phyloP scores from a whole-genome alignment of 1,140 invertebrate genomes.

The Nymphalis io region DNA sequence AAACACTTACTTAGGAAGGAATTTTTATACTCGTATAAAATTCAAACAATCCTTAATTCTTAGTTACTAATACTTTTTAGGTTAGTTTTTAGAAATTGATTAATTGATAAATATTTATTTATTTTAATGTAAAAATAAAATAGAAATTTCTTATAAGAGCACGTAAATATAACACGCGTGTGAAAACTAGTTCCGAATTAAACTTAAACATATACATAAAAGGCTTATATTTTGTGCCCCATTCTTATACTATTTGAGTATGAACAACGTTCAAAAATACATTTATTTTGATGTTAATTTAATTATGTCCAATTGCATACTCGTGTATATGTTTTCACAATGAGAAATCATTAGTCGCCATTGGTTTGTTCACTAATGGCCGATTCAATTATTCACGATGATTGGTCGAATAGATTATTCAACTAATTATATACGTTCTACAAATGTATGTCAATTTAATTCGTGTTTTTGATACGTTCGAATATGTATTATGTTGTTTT shows the following conservation, averaged over 20 bases:
- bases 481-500: not conserved
- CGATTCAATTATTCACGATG: slow-evolving; percentile 40
- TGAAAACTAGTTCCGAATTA: too few species aligned
- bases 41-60: too few species aligned
- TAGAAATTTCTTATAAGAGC: too few species aligned
- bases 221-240: not conserved
- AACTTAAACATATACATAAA: not conserved
- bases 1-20: too few species aligned
- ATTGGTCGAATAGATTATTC: slow-evolving; percentile 30
- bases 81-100: too few species aligned
- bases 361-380: slow-evolving; percentile 39
- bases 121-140: too few species aligned
- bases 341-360: slow-evolving; percentile 23
- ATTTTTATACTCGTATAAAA: too few species aligned
- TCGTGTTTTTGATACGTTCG: not conserved
- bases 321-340: slow-evolving; percentile 15
- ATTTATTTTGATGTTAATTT: slow-evolving; percentile 5
- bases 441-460: slow-evolving; percentile 23
- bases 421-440: slow-evolving; percentile 19
- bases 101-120: too few species aligned
- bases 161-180: too few species aligned
- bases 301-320: slow-evolving; percentile 26
- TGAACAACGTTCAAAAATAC: slow-evolving; percentile 3
- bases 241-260: not conserved
- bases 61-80: too few species aligned